These are phyloP conservation scores for Formicarius rufipectus DNA, from an alignment of 2,113 vertebrate genomes.

Conservation along the genomic window DNA sequence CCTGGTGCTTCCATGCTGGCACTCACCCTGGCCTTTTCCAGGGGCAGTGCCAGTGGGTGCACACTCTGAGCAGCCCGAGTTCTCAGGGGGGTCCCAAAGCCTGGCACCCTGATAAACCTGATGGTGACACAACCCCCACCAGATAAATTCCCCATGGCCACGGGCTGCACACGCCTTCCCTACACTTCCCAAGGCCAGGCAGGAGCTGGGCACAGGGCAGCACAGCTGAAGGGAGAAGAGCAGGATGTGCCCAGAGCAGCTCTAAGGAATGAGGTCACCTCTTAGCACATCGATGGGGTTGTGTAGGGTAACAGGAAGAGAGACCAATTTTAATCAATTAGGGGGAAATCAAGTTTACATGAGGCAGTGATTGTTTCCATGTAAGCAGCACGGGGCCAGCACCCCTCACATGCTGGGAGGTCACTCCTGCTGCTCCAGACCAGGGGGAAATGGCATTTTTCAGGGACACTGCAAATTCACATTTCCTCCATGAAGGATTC, in stretches of 20 bases:
- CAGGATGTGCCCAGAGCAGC: background rate
- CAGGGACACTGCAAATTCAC: background rate
- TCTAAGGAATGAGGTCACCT: constrained; percentile 23
- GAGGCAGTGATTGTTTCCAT: background rate
- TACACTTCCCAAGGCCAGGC: background rate
- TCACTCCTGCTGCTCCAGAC: background rate
- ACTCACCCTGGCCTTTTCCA: background rate
- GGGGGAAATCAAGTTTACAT: background rate
- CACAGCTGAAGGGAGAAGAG: background rate
- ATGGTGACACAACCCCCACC: accelerated
- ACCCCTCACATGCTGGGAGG: accelerated
- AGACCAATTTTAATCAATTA: background rate
- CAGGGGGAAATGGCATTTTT: background rate
- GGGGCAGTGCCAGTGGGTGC: background rate
- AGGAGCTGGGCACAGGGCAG: accelerated
- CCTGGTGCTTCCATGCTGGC: accelerated
- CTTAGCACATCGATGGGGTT: background rate
- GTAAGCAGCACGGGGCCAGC: accelerated
- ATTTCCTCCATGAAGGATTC: background rate
- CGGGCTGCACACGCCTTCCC: background rate
- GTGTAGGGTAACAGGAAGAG: background rate
- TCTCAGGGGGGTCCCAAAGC: background rate
- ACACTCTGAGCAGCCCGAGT: accelerated
- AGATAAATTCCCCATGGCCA: background rate
- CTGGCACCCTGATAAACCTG: background rate